Base-by-base conservation (phyloP, 1,140 invertebrate genomes). In the Atta cephalotes region DNA sequence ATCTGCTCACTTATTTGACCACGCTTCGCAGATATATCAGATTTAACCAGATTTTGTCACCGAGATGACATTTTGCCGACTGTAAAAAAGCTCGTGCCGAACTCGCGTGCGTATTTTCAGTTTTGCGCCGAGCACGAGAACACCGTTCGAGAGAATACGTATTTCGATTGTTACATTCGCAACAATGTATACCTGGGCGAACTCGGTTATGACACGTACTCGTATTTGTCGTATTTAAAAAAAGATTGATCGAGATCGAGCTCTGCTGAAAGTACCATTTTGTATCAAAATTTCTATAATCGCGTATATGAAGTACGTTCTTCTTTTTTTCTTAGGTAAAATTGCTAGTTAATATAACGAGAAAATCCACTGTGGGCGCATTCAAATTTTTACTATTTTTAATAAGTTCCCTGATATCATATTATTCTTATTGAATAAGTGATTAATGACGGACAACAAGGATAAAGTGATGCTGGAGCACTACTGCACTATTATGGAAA, bases 161-260 rank as follows among this genome's bases (percentile, higher is more conserved):
- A 86, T 89, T 81, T 71, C 87, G 45, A 60, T 10, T 89, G 77
- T 86, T 85, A 62, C 35, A 70, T 74, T 74, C 21, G 25, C 60
- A 72, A 88, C 87, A 85, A 88, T 80, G 70, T 65, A 9, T 12
- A 65, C 6, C 58, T 10, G 21, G 10, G 12, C 14, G 56, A n/a
- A 58, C 35, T 63, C 62, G 78, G 58, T 63, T 84, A 16, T 60
- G 39, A 56, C 60, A 76, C 31, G n/a, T 53, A 53, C 66, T 79
- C 45, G 62, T 49, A 62, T 86, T 90, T 84, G 88, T 86, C 49
- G 74, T 72, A 71, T 91, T 86, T 86, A 66, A 84, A 90, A 87
- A 65, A 25, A 76, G 72, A 72, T 86, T 74, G 79, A 86, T 88
- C 62, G 89, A 49, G 21, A 87, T 90, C 71, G 58, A 58, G 10